phyloP scores from a whole-genome alignment of 2,797 vertebrate genomes.

The Channallabes apus region DNA sequence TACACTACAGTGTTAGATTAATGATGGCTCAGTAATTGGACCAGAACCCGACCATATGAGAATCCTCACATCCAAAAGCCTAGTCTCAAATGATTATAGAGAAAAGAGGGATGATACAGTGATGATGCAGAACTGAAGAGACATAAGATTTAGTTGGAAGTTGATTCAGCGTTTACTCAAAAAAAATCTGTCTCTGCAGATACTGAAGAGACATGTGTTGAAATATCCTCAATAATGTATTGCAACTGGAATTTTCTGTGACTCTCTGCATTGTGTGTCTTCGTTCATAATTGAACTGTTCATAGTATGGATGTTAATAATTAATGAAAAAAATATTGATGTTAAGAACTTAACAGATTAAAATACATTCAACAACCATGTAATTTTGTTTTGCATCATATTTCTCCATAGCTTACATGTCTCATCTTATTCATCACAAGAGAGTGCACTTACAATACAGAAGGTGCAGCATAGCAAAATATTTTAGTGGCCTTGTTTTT shows the following conservation, averaged over 20 bases:
- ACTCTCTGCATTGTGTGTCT: background rate
- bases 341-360: too few species aligned
- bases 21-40: constrained; percentile 38
- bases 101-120: background rate
- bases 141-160: background rate
- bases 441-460: too few species aligned
- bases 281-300: background rate
- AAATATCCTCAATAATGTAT: background rate
- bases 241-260: background rate
- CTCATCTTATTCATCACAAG: too few species aligned
- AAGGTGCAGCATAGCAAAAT: too few species aligned
- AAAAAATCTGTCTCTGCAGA: background rate
- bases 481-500: too few species aligned
- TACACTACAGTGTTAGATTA: background rate
- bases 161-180: background rate
- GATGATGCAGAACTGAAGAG: background rate
- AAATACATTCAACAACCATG: too few species aligned
- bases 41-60: background rate
- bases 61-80: background rate
- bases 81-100: background rate
- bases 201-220: background rate
- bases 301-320: background rate
- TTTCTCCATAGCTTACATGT: too few species aligned
- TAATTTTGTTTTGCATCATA: too few species aligned
- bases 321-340: too few species aligned